Base-by-base conservation (phyloP, 2,797 vertebrate genomes). In the Poecilia wingei region DNA sequence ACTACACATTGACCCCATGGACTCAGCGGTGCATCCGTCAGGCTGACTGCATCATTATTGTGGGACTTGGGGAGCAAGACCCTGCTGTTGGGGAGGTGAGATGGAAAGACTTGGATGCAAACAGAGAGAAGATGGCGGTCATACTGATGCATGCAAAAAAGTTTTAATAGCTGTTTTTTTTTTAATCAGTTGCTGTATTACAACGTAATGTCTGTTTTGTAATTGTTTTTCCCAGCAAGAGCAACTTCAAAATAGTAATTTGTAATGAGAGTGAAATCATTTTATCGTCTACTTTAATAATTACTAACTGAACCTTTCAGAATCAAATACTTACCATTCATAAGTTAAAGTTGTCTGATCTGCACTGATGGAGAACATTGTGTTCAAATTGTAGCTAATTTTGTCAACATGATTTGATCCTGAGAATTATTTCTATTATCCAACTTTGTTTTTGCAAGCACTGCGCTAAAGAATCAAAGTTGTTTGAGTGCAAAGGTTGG, bases 1-100 rank as follows among this genome's bases (percentile, higher is more conserved):
- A 98, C 90, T 91, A 94, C 94, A 95, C 93, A 0, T 95, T 98
- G 31, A 98, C 98, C 0, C 97, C 98, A 0, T 99, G 98, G 98
- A 99, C 98, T 0, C 98, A 98, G 89, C 96, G 97, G 81, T 99
- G 98, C 91, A 96, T 99, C 89, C 96, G 98, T 1, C 98, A 99
- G 92, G 98, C 98, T 0, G 98, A 99, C 93, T 97, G 97, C 94
- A 97, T 98, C 95, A 94, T 99, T 49, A 97, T 99, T 0, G 97
- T 99, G 43, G 98, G 98, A 20, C 92, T 99, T 45, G 98, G 98
- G 0, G 98, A 99, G 76, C 97, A 98, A 93, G 98, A 99, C 73
- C 97, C 97, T 0, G 92, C 91, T 0, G 97, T 98, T 4, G 97
- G 98, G 28, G 96, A 93, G 94, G 93, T 93, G 79, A 93, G 92